Conservation (phyloP, 2,113 vertebrate species). For the Abramis brama region DNA sequence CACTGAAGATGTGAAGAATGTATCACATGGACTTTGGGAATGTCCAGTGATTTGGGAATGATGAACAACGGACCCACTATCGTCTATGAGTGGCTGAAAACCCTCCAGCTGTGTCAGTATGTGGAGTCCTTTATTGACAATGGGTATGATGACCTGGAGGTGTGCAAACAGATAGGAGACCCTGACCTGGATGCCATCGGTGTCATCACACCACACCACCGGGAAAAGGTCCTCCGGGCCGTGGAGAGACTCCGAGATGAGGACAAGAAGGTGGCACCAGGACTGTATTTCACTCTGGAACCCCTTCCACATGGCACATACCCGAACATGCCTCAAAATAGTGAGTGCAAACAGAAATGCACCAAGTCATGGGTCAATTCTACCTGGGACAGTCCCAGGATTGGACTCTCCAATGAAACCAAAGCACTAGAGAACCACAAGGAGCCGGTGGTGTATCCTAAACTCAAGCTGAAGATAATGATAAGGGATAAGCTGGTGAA, state of each 20-base stretch:
- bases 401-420: constrained; percentile 70
- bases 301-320: constrained; percentile 69
- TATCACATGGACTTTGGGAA: constrained; percentile 19
- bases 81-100: constrained; percentile 93
- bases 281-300: constrained; percentile 94
- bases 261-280: constrained; percentile 75
- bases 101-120: constrained; percentile 89
- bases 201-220: constrained; percentile 83
- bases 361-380: constrained; percentile 51
- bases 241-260: constrained; percentile 84
- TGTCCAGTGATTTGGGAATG: constrained; percentile 47
- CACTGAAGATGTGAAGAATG: constrained; percentile 24
- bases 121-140: constrained; percentile 95
- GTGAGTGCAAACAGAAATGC: constrained; percentile 51
- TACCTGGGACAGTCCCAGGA: constrained; percentile 31
- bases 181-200: constrained; percentile 97
- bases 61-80: constrained; percentile 87
- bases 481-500: constrained; percentile 92
- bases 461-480: constrained; percentile 93
- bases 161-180: constrained; percentile 96
- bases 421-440: constrained; percentile 65
- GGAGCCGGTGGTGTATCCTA: constrained; percentile 84
- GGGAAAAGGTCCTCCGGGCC: constrained; percentile 85
- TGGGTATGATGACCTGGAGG: constrained; percentile 96
- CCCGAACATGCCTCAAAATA: constrained; percentile 60